A percentile compares a stretch with the other conserved stretches of the same genome.
These are phyloP conservation scores for Lasaia peninsularis DNA, from an alignment of 1,140 invertebrate species.

Conservation along the genomic window DNA sequence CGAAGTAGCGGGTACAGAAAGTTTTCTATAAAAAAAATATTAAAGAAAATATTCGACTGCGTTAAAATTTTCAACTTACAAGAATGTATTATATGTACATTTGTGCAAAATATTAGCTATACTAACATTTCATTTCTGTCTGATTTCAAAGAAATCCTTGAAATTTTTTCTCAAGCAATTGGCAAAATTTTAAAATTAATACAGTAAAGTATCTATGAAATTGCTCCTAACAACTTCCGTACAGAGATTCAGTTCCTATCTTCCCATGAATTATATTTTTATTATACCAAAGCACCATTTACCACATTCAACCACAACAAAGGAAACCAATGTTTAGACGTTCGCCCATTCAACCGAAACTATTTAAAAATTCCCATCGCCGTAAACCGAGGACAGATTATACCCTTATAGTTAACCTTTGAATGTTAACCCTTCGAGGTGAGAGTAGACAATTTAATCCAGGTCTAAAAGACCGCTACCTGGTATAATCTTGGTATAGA, in stretches of 20 bases:
- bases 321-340: constrained; percentile 57
- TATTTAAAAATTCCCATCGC: constrained; percentile 58
- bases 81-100: too few species aligned
- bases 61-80: too few species aligned
- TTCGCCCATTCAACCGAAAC: constrained; percentile 55
- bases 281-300: constrained; percentile 38
- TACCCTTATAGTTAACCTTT: constrained; percentile 51
- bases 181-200: too few species aligned
- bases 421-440: constrained; percentile 33
- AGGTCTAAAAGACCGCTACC: constrained; percentile 30
- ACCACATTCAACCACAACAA: constrained; percentile 51
- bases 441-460: constrained; percentile 48
- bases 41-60: too few species aligned
- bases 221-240: too few species aligned
- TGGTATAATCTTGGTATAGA: constrained; percentile 44
- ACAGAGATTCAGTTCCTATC: constrained; percentile 6
- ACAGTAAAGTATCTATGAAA: too few species aligned
- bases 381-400: constrained; percentile 25
- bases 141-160: too few species aligned
- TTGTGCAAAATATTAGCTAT: too few species aligned
- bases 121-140: too few species aligned
- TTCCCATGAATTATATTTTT: constrained; percentile 39
- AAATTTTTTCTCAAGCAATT: too few species aligned
- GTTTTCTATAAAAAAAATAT: too few species aligned
- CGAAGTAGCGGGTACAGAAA: too few species aligned